phyloP scores from a whole-genome alignment of 1,140 invertebrate genomes.

The Hycleus cichorii region DNA sequence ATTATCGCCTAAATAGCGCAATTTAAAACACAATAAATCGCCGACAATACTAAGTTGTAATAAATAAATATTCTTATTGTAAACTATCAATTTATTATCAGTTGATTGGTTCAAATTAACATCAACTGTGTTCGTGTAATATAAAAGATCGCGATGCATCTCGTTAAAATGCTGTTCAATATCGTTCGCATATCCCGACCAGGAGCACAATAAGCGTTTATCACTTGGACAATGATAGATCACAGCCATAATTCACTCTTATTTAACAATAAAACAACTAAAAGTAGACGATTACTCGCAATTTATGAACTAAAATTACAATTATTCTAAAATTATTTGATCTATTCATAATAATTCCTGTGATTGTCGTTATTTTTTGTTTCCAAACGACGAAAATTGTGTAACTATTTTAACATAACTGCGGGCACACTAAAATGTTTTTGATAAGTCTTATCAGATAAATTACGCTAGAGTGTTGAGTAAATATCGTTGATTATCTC shows the following conservation, averaged over 20 bases:
- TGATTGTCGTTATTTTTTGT: too few relatives aligned
- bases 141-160: slow-evolving; percentile 29
- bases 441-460: too few relatives aligned
- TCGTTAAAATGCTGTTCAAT: slow-evolving; percentile 31
- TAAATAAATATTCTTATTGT: slow-evolving; percentile 30
- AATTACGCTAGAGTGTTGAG: too few relatives aligned
- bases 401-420: too few relatives aligned
- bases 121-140: slow-evolving; percentile 18
- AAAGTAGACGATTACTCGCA: not conserved
- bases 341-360: too few relatives aligned
- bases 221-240: slow-evolving; percentile 34
- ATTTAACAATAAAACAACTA: slow-evolving; percentile 7
- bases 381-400: too few relatives aligned
- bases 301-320: too few relatives aligned
- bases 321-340: too few relatives aligned
- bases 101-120: slow-evolving; percentile 18
- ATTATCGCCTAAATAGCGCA: slow-evolving; percentile 44
- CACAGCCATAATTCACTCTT: slow-evolving; percentile 7
- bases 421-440: too few relatives aligned
- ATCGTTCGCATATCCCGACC: slow-evolving; percentile 31
- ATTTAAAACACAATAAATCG: slow-evolving; percentile 16
- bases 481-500: too few relatives aligned
- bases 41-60: slow-evolving; percentile 24
- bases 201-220: slow-evolving; percentile 27
- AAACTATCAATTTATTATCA: slow-evolving; percentile 27